phyloP scores from a whole-genome alignment of 2,113 vertebrate genomes.

The Leucopsar rothschildi region DNA sequence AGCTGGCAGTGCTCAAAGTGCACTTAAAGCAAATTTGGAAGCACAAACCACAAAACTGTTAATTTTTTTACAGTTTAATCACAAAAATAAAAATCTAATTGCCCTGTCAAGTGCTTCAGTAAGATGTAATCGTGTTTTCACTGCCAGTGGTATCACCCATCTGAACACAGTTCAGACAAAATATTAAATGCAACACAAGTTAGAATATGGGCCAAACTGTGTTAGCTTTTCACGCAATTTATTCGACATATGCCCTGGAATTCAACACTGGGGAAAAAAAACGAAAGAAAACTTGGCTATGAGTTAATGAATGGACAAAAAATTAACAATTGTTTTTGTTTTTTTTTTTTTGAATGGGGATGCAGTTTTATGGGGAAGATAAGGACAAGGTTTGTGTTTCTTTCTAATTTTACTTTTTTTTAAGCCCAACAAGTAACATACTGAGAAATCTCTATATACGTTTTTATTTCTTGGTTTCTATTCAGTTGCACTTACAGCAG shows the following conservation, averaged over 20 bases:
- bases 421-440: background rate
- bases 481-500: background rate
- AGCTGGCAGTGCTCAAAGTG: background rate
- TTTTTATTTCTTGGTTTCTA: slow-evolving; percentile 1
- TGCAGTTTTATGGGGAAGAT: background rate
- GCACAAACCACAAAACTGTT: background rate
- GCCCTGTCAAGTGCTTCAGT: background rate
- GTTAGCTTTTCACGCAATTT: background rate
- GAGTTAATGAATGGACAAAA: background rate
- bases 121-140: background rate
- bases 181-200: background rate
- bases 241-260: background rate
- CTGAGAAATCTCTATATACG: background rate
- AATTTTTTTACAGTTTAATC: background rate
- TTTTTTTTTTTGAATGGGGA: background rate
- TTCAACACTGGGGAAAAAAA: background rate
- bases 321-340: background rate
- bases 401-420: background rate
- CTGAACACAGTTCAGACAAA: background rate
- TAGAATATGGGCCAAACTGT: background rate
- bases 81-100: background rate
- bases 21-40: background rate
- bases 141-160: background rate
- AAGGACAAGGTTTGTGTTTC: background rate
- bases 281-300: background rate